Evolutionary conservation across 1,140 invertebrate genomes (phyloP), one percentile per base, ranked within the genome.

Genomic region (Daktulosphaira vitifoliae): DNA sequence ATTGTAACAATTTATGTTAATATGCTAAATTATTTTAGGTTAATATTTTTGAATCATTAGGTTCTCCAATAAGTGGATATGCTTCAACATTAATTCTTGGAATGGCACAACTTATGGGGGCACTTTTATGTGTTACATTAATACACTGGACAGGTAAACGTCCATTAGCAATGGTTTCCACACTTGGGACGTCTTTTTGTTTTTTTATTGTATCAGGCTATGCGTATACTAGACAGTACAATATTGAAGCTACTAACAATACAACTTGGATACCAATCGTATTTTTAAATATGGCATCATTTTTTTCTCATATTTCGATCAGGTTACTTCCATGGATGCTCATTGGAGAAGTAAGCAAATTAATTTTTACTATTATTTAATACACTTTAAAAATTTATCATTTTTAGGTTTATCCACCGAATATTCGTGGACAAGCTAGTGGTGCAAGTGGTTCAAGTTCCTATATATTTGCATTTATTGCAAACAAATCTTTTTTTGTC

Each of bases 301-400:
- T 88, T 67, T 75, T 85, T 15, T 80, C 83, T 0, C 85, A 88
- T 68, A 73, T 81, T 2, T 84, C 85, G 0, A 84, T 89, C 16
- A 74, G 84, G 50, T 73, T 86, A 29, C 70, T 90, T 3, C 86
- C 87, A 5, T 90, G 87, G 87, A 81, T 90, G 48, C 76, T 90
- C 2, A 84, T 85, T 33, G 86, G 85, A 20, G 87, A 89, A 73
- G 83, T 85, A 6, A 78, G 75, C 50, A 71, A 16, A 42, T 25
- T 4, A 9, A 16, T 3, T 33, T 18, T 3, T 16, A 38, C 4
- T 8, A 5, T 23, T 39, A 49, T 46, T 23, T 9, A 8, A 5
- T 3, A 49, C 26, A 9, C 66, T 9, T 38, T 66, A 26, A 38
- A 65, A 20, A n/a, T n/a, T 52, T 52, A 13, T n/a, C n/a, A n/a